phyloP scores from a whole-genome alignment of 2,113 vertebrate species.

The Oryzias celebensis region DNA sequence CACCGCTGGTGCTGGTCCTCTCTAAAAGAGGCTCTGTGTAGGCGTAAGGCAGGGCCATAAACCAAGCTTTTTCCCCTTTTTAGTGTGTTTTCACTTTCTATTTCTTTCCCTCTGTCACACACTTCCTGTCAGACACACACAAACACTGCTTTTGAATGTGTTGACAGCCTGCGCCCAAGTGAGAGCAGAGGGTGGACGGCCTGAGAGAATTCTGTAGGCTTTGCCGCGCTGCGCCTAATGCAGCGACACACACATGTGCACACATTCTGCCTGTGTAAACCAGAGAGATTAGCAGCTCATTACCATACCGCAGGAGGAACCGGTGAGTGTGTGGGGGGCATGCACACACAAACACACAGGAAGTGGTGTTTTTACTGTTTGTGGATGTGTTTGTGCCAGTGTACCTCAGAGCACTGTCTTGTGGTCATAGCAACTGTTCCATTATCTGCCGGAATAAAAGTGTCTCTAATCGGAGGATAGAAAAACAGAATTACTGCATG shows the following conservation, averaged over 20 bases:
- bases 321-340: conserved; percentile 10
- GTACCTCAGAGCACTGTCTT: conserved; percentile 68
- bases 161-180: conserved; percentile 72
- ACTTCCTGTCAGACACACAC: conserved; percentile 20
- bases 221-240: conserved; percentile 62
- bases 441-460: conserved; percentile 59
- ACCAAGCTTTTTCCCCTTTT: neutral
- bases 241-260: conserved; percentile 35
- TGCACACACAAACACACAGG: conserved; percentile 48
- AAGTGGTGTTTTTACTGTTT: conserved; percentile 30
- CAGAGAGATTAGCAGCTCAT: conserved; percentile 76
- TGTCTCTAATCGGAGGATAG: conserved; percentile 65
- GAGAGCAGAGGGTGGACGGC: conserved; percentile 74
- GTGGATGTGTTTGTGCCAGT: conserved; percentile 31
- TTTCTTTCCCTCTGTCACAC: conserved; percentile 29
- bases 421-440: conserved; percentile 72
- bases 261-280: conserved; percentile 69
- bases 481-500: conserved; percentile 64
- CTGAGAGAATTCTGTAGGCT: conserved; percentile 72
- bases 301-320: conserved; percentile 70
- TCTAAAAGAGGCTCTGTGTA: too few relatives aligned
- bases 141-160: conserved; percentile 62
- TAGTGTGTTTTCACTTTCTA: conserved; percentile 10
- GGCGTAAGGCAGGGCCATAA: too few relatives aligned
- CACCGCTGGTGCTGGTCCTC: too few relatives aligned